Evolutionary conservation across 2,113 vertebrate species (phyloP).

Genomic region (Thymallus thymallus): DNA sequence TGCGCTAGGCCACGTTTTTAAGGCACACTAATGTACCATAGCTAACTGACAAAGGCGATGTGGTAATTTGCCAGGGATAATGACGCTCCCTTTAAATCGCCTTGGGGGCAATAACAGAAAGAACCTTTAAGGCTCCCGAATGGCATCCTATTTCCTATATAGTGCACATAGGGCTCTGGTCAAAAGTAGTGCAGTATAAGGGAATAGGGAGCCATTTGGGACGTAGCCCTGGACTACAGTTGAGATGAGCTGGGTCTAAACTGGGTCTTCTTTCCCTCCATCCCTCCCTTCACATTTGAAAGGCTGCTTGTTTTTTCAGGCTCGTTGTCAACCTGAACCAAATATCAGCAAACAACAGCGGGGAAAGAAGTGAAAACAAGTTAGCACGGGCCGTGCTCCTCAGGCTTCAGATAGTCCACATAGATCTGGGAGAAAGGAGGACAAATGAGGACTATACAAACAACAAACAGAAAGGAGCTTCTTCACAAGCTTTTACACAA

Average conservation of each 20-base stretch:
- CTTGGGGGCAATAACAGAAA: conserved; percentile 68
- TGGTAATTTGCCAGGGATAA: conserved; percentile 79
- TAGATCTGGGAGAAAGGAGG: conserved; percentile 23
- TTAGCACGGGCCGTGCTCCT: conserved; percentile 22
- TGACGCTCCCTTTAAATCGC: conserved; percentile 77
- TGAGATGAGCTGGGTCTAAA: not conserved
- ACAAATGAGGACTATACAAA: conserved; percentile 18
- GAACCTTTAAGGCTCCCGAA: conserved; percentile 59
- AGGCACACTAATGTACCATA: conserved; percentile 76
- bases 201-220: too few species aligned
- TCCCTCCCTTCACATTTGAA: conserved; percentile 52
- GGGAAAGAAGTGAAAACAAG: conserved; percentile 44
- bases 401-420: not conserved
- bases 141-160: too few species aligned
- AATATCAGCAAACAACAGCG: conserved; percentile 74
- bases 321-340: conserved; percentile 50
- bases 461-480: conserved; percentile 40
- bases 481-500: conserved; percentile 16
- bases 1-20: conserved; percentile 74
- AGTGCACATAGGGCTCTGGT: too few species aligned
- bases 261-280: conserved; percentile 18
- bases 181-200: too few species aligned
- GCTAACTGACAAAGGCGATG: conserved; percentile 72
- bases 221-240: not conserved
- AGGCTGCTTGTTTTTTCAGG: conserved; percentile 74